Evolutionary conservation across 2,113 vertebrate genomes (phyloP), one percentile per base, ranked within the genome.

Genomic region (Rhodinocichla rosea): DNA sequence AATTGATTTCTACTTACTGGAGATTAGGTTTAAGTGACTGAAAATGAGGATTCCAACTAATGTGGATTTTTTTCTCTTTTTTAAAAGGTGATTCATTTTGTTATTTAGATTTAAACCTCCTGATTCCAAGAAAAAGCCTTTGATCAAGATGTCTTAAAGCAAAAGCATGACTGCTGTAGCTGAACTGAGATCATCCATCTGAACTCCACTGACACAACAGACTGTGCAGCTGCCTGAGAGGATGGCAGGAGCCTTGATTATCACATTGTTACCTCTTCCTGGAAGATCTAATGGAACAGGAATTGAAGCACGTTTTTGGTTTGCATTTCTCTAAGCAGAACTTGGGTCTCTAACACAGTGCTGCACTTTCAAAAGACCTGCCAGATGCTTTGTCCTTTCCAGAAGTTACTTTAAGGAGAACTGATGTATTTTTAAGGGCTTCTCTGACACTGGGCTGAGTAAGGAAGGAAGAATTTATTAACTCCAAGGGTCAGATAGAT

Each of bases 1-100:
- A 89, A 90, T 75, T 95, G 95, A 95, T 96, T 94, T 89, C 85
- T 83, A 87, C 56, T 89, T 91, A 57, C 83, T 83, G 80, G 39
- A 87, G 63, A 92, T 94, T 78, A 92, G 27, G 30, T 83, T 79
- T 87, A 94, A 95, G 89, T 93, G 92, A 88, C 84, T 76, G 86
- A 90, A 94, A 97, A 97, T 79, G 70, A 93, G 62, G 84, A 93
- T 87, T 91, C 68, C 62, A 78, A 83, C 59, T 94, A 79, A 95
- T 9, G 47, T 57, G 70, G 62, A 37, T 18, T 44, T n/a, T 4
- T 17, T 9, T 8, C 22, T 1, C 13, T 70, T 88, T 78, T 78
- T 11, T 6, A 7, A n/a, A 39, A 62, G 65, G 85, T 63, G 40
- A 94, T 94, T 94, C 6, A 92, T 93, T 93, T 67, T 63, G 23